Evolutionary conservation across 53 echinoderm and acorn worm species (phyloP), one percentile per base, ranked within the genome.

Genomic region (Arbacia lixula): DNA sequence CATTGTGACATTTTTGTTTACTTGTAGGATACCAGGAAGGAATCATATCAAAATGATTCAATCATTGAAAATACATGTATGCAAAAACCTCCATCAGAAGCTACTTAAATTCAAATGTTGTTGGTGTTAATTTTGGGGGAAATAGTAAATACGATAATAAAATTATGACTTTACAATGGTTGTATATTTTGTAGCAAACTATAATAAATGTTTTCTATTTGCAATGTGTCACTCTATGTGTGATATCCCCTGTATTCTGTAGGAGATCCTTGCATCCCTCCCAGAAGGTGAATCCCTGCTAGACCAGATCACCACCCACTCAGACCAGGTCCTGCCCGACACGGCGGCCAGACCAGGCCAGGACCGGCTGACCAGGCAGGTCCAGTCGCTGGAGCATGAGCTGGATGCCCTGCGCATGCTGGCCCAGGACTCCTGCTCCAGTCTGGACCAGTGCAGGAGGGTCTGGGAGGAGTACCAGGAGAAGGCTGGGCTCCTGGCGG

Each of bases 201-300:
- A 8, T 46, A 46, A 10, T 10, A 14, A 8, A 10, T 46, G 8
- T 46, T 46, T 46, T 10, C 14, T 8, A 10, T 46, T 46, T 46
- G 8, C 14, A 8, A 46, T 46, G 9, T 46, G 49, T 46, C 49
- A 46, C 14, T 8, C 14, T 46, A 10, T 46, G 14, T 46, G 49
- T 46, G n/a, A n/a, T n/a, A 10, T 46, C 49, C 49, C 67, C 34
- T n/a, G n/a, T n/a, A n/a, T 67, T 12, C 69, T 68, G 1, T 60
- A 93, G 93, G 72, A 36, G 14, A 49, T 93, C 66, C 36, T 90
- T 14, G 76, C 73, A 37, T 57, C 65, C 19, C 62, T 89, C 50
- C 92, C 91, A 16, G 91, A 96, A 12, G 97, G 97, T 19, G 91
- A 94, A 12, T 12, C 88, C 52, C 87, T 94, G n/a, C 73, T 90